Base-by-base conservation (phyloP, 2,113 vertebrate species). In the Sebastes fasciatus region DNA sequence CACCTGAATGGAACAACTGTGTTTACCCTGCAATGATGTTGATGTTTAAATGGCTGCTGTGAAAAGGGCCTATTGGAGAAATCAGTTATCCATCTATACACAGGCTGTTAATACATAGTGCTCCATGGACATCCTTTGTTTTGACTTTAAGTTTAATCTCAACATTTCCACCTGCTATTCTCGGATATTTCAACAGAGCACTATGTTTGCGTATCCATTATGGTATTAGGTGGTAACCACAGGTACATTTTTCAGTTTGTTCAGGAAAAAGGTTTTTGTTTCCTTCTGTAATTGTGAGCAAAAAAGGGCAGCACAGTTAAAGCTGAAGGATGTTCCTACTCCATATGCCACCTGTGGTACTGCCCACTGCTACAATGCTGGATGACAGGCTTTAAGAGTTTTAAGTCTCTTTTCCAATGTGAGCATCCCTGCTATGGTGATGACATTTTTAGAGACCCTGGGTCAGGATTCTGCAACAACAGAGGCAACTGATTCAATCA, bases 221-320 rank as follows among this genome's bases (percentile, higher is more conserved):
- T 75, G 40, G 48, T 51, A 67, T 65, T 58, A 49, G n/a, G 46
- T 51, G 17, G 61, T 71, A 58, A 70, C 21, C 45, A 55, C 57
- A 3, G 48, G 43, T 63, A 60, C 10, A 77, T 77, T 6, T 64
- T 70, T 16, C 23, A 75, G 70, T 54, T 66, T 1, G 21, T 72
- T 40, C 16, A 26, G 40, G 17, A 17, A 43, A 10, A n/a, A 40
- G 2, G 48, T 55, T 75, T 76, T 51, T 26, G 5, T n/a, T 60
- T n/a, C 6, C 19, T 26, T 66, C 43, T 70, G 23, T 55, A 54
- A 72, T 84, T 77, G 14, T 63, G 21, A 77, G 42, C 19, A 70
- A 26, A 73, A 74, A 51, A 0, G 34, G n/a, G 51, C 21, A 49
- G 4, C 5, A 40, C 57, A 55, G 13, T 62, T 14, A 21, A 66